A percentile compares a stretch with the other conserved stretches of the same genome.
Evolutionary conservation across 2,888 invertebrate genomes (phyloP).

Genomic region (Protonemura montana): DNA sequence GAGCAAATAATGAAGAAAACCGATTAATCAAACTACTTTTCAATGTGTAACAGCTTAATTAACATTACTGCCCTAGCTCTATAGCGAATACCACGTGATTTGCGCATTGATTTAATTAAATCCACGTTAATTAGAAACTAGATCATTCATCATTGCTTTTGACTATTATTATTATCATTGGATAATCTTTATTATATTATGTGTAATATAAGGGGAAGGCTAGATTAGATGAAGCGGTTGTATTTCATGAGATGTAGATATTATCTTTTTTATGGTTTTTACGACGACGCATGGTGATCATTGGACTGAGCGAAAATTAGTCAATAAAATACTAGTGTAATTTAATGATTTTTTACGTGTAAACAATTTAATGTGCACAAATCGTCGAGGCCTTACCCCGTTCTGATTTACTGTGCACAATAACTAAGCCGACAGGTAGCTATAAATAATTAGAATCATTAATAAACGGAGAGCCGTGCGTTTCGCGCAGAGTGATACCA

Average conservation of each 20-base stretch:
- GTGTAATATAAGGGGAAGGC: background rate
- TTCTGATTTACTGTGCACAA: background rate
- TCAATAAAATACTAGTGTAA: background rate
- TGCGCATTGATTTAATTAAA: slow-evolving; percentile 20
- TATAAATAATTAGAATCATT: background rate
- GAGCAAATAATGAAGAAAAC: background rate
- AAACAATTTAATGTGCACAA: background rate
- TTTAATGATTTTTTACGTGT: background rate
- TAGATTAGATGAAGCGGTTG: too few species aligned
- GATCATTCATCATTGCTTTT: background rate
- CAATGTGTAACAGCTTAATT: slow-evolving; percentile 22
- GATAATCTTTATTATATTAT: background rate
- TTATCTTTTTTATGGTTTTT: background rate
- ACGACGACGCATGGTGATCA: background rate
- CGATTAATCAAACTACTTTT: slow-evolving; percentile 21
- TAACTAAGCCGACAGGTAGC: background rate
- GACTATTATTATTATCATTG: slow-evolving; percentile 7
- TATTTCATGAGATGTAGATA: too few species aligned
- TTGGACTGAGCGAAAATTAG: background rate
- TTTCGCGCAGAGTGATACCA: background rate
- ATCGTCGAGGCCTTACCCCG: background rate
- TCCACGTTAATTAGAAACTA: background rate
- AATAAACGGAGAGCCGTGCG: background rate
- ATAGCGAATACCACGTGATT: background rate
- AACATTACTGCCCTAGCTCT: background rate